phyloP scores from a whole-genome alignment of 2,888 invertebrate species.

The Azorinus chamasolen region DNA sequence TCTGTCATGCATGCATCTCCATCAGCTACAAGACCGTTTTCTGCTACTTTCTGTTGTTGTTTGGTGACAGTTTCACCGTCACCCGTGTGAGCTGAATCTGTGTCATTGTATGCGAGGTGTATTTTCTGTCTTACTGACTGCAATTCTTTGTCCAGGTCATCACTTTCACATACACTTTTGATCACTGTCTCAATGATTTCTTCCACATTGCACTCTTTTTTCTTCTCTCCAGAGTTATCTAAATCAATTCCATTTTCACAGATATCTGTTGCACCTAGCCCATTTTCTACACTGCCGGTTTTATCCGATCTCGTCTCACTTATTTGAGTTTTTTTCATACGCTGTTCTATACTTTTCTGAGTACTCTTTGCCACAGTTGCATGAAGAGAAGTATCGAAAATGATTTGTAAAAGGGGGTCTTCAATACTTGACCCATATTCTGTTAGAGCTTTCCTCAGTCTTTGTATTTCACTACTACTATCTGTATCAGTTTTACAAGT shows the following conservation, averaged over 20 bases:
- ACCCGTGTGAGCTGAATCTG: background rate
- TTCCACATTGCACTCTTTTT: background rate
- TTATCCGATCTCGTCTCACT: constrained; percentile 1
- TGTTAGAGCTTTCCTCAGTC: constrained; percentile 25
- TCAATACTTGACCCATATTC: constrained; percentile 46
- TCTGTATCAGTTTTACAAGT: background rate
- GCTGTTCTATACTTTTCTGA: background rate
- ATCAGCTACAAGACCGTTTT: background rate
- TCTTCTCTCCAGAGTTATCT: background rate
- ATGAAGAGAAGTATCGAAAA: constrained; percentile 53
- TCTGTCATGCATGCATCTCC: background rate
- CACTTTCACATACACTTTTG: constrained; percentile 33
- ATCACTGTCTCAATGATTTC: constrained; percentile 40
- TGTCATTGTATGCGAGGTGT: constrained; percentile 9
- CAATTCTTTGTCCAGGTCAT: constrained; percentile 11
- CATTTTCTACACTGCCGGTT: constrained; percentile 7
- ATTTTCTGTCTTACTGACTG: constrained; percentile 14
- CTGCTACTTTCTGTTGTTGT: too few relatives aligned
- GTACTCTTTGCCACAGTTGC: constrained; percentile 36
- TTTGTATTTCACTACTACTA: constrained; percentile 3
- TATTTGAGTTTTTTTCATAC: too few relatives aligned
- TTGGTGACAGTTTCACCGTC: background rate
- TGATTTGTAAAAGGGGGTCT: constrained; percentile 51
- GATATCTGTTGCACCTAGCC: background rate
- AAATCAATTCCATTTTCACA: background rate